A percentile compares a stretch with the other conserved stretches of the same genome.
Conservation (phyloP, 1,140 invertebrate species). For the Protaetia brevitarsis region DNA sequence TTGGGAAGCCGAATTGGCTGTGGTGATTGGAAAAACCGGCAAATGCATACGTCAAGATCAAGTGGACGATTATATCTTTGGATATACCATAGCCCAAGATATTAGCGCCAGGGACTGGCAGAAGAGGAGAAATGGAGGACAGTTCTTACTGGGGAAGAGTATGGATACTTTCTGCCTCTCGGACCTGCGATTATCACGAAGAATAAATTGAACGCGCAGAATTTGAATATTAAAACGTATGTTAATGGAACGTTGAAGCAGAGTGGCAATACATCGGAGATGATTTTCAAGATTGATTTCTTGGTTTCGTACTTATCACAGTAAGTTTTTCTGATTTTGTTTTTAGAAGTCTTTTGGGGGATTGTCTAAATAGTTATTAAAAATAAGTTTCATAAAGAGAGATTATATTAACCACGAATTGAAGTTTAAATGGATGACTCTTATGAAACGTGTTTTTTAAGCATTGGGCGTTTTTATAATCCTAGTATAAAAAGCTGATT, state of each 20-base stretch:
- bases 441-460: too few species aligned
- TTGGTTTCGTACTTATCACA: conserved; percentile 75
- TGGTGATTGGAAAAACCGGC: conserved; percentile 80
- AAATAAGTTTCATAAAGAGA: too few species aligned
- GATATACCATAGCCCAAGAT: conserved; percentile 84
- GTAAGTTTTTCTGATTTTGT: conserved; percentile 57
- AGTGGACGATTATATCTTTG: conserved; percentile 76
- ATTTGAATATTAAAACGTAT: conserved; percentile 66
- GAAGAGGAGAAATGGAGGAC: conserved; percentile 79
- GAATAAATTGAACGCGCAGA: conserved; percentile 73
- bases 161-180: conserved; percentile 87
- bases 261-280: conserved; percentile 72
- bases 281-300: conserved; percentile 78
- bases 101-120: conserved; percentile 82
- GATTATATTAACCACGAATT: too few species aligned
- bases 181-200: conserved; percentile 76
- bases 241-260: conserved; percentile 82
- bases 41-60: conserved; percentile 65
- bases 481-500: too few species aligned
- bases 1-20: conserved; percentile 85
- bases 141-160: conserved; percentile 80
- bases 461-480: too few species aligned
- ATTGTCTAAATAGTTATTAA: too few species aligned
- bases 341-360: too few species aligned
- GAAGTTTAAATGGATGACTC: too few species aligned